A percentile compares a stretch with the other conserved stretches of the same genome.
Conservation (phyloP, 2,113 vertebrate species). For the Dromas ardeola region DNA sequence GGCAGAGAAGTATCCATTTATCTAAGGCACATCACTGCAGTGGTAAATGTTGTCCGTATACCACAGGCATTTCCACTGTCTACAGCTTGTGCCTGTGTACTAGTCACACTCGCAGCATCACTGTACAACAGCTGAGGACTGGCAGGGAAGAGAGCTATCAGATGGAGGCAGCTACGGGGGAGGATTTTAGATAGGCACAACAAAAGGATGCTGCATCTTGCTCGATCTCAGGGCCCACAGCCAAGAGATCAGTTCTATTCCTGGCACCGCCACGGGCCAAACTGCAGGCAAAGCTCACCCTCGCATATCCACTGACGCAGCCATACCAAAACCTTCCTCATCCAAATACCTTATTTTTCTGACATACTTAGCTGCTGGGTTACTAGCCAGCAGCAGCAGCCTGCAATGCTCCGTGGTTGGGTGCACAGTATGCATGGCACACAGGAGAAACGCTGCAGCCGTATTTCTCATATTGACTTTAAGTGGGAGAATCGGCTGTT, state of each 20-base stretch:
- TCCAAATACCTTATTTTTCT: background rate
- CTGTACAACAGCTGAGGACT: background rate
- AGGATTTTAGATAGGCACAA: background rate
- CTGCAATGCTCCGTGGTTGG: background rate
- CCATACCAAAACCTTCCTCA: background rate
- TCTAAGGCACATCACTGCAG: background rate
- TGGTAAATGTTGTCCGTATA: background rate
- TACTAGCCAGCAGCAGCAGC: background rate
- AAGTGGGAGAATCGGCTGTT: background rate
- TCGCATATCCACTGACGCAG: background rate
- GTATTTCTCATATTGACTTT: background rate
- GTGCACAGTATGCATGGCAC: background rate
- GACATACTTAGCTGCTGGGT: background rate
- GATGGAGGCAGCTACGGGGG: constrained; percentile 17
- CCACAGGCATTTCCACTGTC: background rate
- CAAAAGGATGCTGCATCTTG: constrained; percentile 14
- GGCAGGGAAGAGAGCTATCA: constrained; percentile 14
- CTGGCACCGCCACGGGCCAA: background rate
- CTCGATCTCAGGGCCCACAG: background rate
- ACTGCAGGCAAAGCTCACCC: background rate
- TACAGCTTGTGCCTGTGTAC: background rate
- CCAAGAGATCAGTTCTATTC: constrained; percentile 9
- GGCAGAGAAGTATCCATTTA: background rate
- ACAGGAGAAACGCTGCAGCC: background rate
- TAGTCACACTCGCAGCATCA: background rate